Conservation (phyloP, 2,797 vertebrate species). For the Aphelocoma californica region DNA sequence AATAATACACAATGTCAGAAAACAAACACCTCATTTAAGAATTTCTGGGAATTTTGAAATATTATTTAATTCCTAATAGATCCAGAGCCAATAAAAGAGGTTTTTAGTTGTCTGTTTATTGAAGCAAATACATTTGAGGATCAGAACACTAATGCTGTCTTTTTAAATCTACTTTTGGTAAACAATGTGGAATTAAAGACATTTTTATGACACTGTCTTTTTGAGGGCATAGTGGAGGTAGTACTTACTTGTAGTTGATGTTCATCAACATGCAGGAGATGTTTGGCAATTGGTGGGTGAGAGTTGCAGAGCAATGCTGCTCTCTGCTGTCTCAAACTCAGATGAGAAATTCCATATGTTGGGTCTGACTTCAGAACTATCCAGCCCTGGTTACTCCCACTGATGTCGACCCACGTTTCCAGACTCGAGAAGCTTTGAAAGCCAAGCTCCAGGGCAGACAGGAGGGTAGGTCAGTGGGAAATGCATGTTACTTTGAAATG, state of each 20-base stretch:
- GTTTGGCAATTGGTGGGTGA: background rate
- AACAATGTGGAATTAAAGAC: background rate
- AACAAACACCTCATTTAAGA: background rate
- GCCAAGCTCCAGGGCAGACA: background rate
- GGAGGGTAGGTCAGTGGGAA: background rate
- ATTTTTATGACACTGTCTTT: background rate
- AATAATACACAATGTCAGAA: background rate
- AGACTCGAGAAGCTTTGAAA: background rate
- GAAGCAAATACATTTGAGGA: background rate
- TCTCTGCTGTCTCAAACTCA: background rate
- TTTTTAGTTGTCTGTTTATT: background rate
- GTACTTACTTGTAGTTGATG: background rate
- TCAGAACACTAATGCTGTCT: background rate
- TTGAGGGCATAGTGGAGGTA: background rate
- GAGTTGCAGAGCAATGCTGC: background rate
- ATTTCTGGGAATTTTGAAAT: background rate
- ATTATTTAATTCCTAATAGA: background rate
- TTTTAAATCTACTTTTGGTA: background rate
- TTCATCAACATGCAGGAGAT: background rate
- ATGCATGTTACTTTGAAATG: background rate
- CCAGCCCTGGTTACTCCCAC: background rate
- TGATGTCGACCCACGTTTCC: background rate
- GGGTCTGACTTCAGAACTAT: background rate
- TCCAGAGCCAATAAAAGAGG: background rate
- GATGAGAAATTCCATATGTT: background rate